A percentile compares a stretch with the other conserved stretches of the same genome.
phyloP scores from a whole-genome alignment of 2,797 vertebrate species.

The Pseudopleuronectes americanus region DNA sequence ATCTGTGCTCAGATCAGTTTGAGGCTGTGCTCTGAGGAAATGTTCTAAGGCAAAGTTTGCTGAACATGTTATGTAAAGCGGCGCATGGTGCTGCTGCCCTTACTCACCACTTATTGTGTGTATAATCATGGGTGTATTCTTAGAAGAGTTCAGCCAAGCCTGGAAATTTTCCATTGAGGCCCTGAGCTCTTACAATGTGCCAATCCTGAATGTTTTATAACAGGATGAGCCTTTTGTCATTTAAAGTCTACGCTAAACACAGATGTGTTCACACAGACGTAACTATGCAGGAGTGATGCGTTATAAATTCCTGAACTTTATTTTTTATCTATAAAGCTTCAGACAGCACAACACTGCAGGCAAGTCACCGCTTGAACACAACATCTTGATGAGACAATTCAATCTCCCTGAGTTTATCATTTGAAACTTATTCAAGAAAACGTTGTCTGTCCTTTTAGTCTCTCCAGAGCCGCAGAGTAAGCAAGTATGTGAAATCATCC shows the following conservation, averaged over 20 bases:
- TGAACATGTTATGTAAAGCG: constrained; percentile 37
- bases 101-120: constrained; percentile 16
- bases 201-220: background rate
- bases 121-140: constrained; percentile 1
- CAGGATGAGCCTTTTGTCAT: background rate
- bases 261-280: constrained; percentile 6
- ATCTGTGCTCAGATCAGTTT: constrained; percentile 5
- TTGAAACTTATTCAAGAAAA: constrained; percentile 32
- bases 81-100: constrained; percentile 11
- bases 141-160: background rate
- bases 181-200: background rate
- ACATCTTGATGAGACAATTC: constrained; percentile 40
- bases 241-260: background rate
- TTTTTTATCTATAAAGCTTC: constrained; percentile 3
- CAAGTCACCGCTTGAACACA: constrained; percentile 31
- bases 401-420: constrained; percentile 28
- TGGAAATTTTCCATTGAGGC: constrained; percentile 4
- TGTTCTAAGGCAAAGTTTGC: constrained; percentile 34
- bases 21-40: constrained; percentile 45
- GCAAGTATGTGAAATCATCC: constrained; percentile 10
- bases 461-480: constrained; percentile 43
- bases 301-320: constrained; percentile 5
- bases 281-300: background rate
- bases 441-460: constrained; percentile 34
- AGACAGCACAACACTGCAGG: constrained; percentile 2